These are phyloP conservation scores for Vulpes vulpes DNA, from an alignment of 2,113 vertebrate species.

Conservation along the genomic window DNA sequence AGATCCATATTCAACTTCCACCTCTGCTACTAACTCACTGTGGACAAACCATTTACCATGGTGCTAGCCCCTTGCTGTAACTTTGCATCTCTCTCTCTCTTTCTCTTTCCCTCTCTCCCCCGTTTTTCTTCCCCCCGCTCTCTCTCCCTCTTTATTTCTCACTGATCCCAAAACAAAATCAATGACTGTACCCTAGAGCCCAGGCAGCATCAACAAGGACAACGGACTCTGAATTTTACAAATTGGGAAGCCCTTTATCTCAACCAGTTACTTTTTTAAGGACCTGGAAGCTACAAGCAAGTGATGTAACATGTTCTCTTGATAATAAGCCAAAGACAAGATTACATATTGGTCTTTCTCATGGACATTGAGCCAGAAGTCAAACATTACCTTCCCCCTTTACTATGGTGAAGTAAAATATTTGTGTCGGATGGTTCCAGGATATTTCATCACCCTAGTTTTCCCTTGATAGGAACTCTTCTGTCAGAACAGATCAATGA, in stretches of 20 bases:
- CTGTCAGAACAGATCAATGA: background rate
- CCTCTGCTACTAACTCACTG: background rate
- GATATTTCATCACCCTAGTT: constrained; percentile 60
- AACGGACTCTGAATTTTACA: constrained; percentile 80
- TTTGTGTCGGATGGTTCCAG: constrained; percentile 52
- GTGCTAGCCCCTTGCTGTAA: background rate
- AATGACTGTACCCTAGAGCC: background rate
- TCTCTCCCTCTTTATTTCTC: background rate
- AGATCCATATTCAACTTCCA: background rate
- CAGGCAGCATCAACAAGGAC: background rate
- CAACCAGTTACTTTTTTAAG: constrained; percentile 87
- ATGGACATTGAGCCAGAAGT: constrained; percentile 77
- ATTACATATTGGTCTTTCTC: constrained; percentile 85
- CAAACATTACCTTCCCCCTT: constrained; percentile 70
- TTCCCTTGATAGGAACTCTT: constrained; percentile 29
- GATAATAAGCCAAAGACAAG: constrained; percentile 81
- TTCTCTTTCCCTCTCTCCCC: background rate
- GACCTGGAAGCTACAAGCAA: constrained; percentile 84
- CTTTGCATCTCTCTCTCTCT: background rate
- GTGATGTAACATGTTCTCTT: constrained; percentile 85
- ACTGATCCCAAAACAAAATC: background rate
- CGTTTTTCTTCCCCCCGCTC: background rate
- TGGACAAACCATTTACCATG: background rate
- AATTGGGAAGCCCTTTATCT: constrained; percentile 79
- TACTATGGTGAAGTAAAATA: constrained; percentile 57